phyloP scores from a whole-genome alignment of 92 coral and sea anemone genomes.

The Actinernus sp. region DNA sequence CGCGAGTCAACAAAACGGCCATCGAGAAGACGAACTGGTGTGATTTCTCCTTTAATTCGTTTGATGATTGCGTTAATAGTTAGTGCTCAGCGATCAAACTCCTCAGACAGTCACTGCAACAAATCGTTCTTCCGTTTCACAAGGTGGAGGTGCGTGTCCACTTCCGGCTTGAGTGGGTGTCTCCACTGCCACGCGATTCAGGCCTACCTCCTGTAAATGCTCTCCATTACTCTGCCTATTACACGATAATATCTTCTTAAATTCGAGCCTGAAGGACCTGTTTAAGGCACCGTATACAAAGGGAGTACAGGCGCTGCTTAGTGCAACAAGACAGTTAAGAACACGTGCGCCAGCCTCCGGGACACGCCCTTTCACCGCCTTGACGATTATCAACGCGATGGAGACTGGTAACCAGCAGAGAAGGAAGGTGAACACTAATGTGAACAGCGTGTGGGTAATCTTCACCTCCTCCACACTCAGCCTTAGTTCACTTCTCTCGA shows the following conservation, averaged over 20 bases:
- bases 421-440: constrained; percentile 32
- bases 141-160: no score
- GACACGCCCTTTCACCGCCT: constrained; percentile 9
- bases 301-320: constrained; percentile 44
- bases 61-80: no score
- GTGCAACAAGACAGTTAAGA: constrained; percentile 25
- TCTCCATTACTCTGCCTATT: no score
- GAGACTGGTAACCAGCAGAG: constrained; percentile 49
- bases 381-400: constrained; percentile 19
- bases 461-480: constrained; percentile 38
- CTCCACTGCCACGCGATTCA: no score
- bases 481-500: constrained; percentile 14
- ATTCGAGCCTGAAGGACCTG: constrained; percentile 25
- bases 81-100: no score
- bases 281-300: constrained; percentile 37
- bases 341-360: constrained; percentile 24
- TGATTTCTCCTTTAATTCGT: no score
- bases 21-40: no score
- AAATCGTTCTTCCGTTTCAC: no score
- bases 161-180: no score
- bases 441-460: constrained; percentile 31
- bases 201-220: no score
- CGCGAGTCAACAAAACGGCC: no score
- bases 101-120: no score
- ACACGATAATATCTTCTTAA: constrained; percentile 6